Conservation (phyloP, 2,797 vertebrate genomes). For the Phrynocephalus forsythii region DNA sequence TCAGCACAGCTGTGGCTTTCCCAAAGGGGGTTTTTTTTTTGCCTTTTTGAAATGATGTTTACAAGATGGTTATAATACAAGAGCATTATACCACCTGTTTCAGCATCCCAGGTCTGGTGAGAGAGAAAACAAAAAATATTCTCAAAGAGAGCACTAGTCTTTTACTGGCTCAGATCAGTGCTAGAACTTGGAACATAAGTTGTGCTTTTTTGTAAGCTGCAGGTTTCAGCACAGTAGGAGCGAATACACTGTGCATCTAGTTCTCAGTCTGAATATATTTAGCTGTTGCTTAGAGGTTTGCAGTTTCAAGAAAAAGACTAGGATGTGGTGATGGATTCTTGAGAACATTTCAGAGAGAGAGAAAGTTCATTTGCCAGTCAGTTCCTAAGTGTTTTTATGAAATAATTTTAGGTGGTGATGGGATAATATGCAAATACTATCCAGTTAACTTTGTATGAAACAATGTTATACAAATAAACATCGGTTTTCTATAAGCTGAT, state of each 20-base stretch:
- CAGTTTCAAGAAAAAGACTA: neutral
- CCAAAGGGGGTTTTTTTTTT: neutral
- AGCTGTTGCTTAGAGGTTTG: accelerated
- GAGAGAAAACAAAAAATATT: neutral
- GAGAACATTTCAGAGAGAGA: neutral
- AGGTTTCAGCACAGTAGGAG: neutral
- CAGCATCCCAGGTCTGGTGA: neutral
- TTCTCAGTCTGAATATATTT: neutral
- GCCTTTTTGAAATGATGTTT: neutral
- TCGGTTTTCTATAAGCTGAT: too few species aligned
- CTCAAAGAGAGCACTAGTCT: neutral
- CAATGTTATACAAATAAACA: too few species aligned
- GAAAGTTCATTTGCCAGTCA: neutral
- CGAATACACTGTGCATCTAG: neutral
- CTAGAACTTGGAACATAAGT: neutral
- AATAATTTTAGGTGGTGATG: too few species aligned
- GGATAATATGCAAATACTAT: too few species aligned
- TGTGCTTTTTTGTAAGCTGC: neutral
- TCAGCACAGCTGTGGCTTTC: neutral
- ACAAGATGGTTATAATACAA: neutral
- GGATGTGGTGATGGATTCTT: accelerated
- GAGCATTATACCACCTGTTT: neutral
- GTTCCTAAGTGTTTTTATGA: neutral
- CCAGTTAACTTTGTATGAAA: too few species aligned
- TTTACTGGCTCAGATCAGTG: neutral